Evolutionary conservation across 92 coral and sea anemone genomes (phyloP), one percentile per base, ranked within the genome.

Genomic region (Chrysogorgia sp.): DNA sequence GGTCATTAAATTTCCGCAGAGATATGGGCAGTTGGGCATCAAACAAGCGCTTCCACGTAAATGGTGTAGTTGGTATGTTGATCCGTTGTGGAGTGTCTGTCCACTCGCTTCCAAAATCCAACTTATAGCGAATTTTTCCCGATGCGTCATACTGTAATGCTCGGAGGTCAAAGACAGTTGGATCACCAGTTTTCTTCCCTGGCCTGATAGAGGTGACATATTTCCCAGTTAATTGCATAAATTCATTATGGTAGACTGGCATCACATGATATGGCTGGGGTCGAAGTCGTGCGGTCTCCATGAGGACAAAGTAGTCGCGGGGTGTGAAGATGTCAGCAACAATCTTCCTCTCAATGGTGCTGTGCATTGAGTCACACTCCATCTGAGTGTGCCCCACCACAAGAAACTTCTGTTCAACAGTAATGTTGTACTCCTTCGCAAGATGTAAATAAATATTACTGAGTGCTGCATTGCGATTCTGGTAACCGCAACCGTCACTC

Each of bases 261-360:
- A 19, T 66, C 13, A 66, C 74, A 34, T 19, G 33, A 34, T 66
- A 37, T 22, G 74, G 74, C 45, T 40, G 21, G 15, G 74, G 74
- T 19, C 21, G 25, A 66, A 15, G 7, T 66, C 74, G 25, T 7
- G 74, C 74, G 7, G 74, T 66, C 33, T 66, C 50, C 74, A 66
- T 66, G 23, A 66, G 30, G 20, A 66, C 33, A 10, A 22, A 19
- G n/a, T n/a, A n/a, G n/a, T n/a, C n/a, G n/a, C n/a, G n/a, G n/a
- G n/a, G n/a, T n/a, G n/a, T n/a, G n/a, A n/a, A n/a, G n/a, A n/a
- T n/a, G n/a, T n/a, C n/a, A n/a, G n/a, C n/a, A n/a, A n/a, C n/a
- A n/a, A n/a, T n/a, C n/a, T n/a, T n/a, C n/a, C n/a, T n/a, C n/a
- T n/a, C n/a, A n/a, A n/a, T n/a, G n/a, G n/a, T n/a, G n/a, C n/a